These are phyloP conservation scores for Chloroclystis v-ata DNA, from an alignment of 2,888 invertebrate genomes.

Conservation along the genomic window DNA sequence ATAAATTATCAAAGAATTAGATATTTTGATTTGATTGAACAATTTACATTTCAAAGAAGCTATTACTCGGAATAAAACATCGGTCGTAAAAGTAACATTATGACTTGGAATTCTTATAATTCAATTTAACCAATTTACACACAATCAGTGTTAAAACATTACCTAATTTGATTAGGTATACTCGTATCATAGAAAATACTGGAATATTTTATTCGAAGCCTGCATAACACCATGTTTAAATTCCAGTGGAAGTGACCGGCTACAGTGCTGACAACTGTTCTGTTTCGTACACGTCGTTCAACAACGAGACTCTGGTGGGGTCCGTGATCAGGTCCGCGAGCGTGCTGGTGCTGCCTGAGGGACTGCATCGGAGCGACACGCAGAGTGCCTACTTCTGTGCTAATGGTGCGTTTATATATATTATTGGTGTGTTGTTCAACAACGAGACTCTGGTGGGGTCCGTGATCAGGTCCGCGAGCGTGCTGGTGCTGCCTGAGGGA, in stretches of 20 bases:
- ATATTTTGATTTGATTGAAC: no score
- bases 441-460: conserved; percentile 80
- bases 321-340: conserved; percentile 80
- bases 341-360: conserved; percentile 80
- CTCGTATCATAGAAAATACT: no score
- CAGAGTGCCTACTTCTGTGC: conserved; percentile 85
- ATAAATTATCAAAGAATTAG: no score
- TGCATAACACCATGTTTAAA: neutral
- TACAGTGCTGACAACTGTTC: conserved; percentile 82
- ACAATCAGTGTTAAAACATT: no score
- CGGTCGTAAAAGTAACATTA: no score
- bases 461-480: conserved; percentile 79
- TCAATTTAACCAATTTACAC: no score
- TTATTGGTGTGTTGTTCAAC: conserved; percentile 68
- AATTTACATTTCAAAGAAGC: no score
- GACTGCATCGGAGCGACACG: conserved; percentile 80
- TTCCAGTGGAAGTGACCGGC: conserved; percentile 82
- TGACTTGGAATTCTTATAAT: no score
- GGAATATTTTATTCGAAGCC: no score
- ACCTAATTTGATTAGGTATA: no score
- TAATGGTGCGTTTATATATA: conserved; percentile 67
- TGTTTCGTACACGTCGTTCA: conserved; percentile 74
- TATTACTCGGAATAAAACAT: no score
- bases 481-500: conserved; percentile 80
- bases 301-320: conserved; percentile 79